Conservation (phyloP, 2,888 invertebrate species). For the Himalopsyche tibetana region DNA sequence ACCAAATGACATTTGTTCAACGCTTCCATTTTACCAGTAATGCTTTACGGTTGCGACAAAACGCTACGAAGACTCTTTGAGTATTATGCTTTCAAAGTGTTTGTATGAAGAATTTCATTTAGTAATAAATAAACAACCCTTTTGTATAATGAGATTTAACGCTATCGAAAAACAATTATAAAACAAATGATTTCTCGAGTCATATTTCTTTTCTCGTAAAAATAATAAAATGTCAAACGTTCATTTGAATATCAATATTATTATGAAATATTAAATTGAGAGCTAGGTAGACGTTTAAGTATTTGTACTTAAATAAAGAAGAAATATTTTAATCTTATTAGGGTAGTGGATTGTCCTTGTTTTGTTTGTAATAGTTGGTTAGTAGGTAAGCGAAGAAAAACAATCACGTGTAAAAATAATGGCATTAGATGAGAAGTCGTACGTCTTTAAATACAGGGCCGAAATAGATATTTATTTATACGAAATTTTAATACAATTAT, state of each 20-base stretch:
- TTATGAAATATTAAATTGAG: too few species aligned
- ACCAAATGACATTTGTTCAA: too few species aligned
- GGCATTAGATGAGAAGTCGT: constrained; percentile 49
- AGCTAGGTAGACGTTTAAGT: background rate
- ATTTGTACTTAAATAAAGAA: background rate
- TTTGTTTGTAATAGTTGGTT: constrained; percentile 39
- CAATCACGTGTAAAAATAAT: constrained; percentile 52
- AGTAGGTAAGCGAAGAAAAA: constrained; percentile 4
- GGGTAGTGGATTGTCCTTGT: constrained; percentile 48
- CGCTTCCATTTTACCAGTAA: too few species aligned
- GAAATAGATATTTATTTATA: background rate
- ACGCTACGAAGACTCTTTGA: accelerated
- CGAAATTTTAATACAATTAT: too few species aligned
- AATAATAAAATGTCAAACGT: background rate
- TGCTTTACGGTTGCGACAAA: too few species aligned
- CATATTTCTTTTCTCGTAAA: too few species aligned
- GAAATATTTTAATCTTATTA: constrained; percentile 53
- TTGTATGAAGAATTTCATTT: too few species aligned
- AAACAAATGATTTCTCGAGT: too few species aligned
- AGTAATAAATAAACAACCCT: too few species aligned
- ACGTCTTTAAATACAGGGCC: constrained; percentile 45
- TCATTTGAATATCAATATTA: background rate
- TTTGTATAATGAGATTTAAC: too few species aligned
- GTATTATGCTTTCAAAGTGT: too few species aligned
- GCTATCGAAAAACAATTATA: too few species aligned